Conservation (phyloP, 2,113 vertebrate genomes). For the Engraulis encrasicolus region DNA sequence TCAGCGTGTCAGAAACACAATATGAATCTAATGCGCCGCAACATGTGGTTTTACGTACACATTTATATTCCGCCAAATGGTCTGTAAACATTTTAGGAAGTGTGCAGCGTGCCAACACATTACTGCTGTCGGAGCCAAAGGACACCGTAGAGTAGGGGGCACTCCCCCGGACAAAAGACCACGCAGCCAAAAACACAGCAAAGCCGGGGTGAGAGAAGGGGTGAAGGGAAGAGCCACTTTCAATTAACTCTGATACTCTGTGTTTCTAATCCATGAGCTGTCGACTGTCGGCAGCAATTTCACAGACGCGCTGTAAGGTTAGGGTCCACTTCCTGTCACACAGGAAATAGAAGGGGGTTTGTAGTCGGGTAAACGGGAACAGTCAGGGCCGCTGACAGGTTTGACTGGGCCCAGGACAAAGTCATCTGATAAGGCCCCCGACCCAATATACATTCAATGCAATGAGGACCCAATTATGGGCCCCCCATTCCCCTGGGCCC, state of each 20-base stretch:
- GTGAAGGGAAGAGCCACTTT: neutral
- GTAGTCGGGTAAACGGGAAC: neutral
- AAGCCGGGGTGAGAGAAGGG: neutral
- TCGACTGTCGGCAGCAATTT: neutral
- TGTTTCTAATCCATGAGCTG: neutral
- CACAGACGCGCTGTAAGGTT: neutral
- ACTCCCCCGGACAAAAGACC: neutral
- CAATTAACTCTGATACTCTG: neutral
- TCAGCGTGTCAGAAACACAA: neutral
- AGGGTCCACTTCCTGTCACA: neutral
- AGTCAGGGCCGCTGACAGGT: too few relatives aligned
- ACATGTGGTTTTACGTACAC: neutral
- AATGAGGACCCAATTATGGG: too few relatives aligned
- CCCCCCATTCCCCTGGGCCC: too few relatives aligned
- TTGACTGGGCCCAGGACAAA: too few relatives aligned
- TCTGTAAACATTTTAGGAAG: slow-evolving; percentile 20
- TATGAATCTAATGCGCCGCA: neutral
- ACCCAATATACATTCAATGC: too few relatives aligned
- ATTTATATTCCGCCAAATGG: slow-evolving; percentile 6
- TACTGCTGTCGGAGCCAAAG: neutral
- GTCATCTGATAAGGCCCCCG: too few relatives aligned
- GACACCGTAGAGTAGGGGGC: neutral
- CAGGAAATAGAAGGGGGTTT: neutral
- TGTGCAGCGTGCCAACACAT: neutral
- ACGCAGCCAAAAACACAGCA: neutral